Evolutionary conservation across 2,888 invertebrate species (phyloP).

Genomic region (Phorcus lineatus): DNA sequence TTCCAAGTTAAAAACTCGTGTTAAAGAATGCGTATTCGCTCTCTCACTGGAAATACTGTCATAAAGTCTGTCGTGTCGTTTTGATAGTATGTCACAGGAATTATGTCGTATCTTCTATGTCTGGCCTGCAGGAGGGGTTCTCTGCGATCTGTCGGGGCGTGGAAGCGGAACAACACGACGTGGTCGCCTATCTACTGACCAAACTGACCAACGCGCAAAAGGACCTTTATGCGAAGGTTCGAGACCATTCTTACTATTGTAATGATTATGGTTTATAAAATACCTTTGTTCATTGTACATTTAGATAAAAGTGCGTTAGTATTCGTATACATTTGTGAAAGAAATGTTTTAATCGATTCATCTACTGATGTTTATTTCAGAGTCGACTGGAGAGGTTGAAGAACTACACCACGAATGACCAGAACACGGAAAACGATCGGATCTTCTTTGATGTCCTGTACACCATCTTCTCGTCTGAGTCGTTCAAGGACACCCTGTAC

Average conservation of each 20-base stretch:
- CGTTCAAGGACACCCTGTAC: constrained; percentile 47
- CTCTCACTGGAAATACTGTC: not conserved
- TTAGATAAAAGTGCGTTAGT: too few species aligned
- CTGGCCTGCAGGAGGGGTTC: constrained; percentile 47
- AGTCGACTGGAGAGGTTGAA: constrained; percentile 40
- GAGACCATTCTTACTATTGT: not conserved
- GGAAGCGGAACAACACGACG: constrained; percentile 38
- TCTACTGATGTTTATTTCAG: constrained; percentile 16
- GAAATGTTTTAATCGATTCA: not conserved
- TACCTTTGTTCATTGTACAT: too few species aligned
- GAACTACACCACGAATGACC: constrained; percentile 31
- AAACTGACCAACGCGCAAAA: constrained; percentile 42
- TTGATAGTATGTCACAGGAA: not conserved
- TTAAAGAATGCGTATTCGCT: too few species aligned
- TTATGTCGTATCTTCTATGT: not conserved
- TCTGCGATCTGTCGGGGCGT: constrained; percentile 56
- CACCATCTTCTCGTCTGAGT: constrained; percentile 37
- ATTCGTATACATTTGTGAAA: too few species aligned
- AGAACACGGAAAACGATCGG: constrained; percentile 35
- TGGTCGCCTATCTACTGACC: constrained; percentile 45
- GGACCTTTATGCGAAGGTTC: constrained; percentile 47
- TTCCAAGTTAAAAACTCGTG: too few species aligned
- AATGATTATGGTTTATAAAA: too few species aligned
- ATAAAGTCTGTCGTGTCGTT: not conserved
- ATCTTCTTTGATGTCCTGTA: constrained; percentile 40